phyloP scores from a whole-genome alignment of 2,888 invertebrate species.

The Drosophila pegasa region DNA sequence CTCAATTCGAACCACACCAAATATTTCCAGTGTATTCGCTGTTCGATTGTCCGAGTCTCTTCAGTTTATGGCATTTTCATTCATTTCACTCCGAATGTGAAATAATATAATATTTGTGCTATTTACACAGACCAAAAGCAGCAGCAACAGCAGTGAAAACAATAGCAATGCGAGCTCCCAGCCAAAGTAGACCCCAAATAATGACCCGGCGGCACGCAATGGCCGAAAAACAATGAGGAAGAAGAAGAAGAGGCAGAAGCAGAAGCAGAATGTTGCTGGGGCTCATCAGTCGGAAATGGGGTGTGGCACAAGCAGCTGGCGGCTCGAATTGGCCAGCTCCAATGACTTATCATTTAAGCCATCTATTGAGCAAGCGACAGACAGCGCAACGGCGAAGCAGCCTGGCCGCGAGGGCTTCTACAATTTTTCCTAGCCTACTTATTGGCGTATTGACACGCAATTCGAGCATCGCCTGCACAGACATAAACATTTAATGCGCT shows the following conservation, averaged over 20 bases:
- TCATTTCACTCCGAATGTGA: conserved; percentile 39
- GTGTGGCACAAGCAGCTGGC: conserved; percentile 30
- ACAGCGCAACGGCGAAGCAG: conserved; percentile 4
- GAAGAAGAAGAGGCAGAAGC: too few relatives aligned
- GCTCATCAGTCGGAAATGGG: conserved; percentile 20
- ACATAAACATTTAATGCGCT: conserved; percentile 61
- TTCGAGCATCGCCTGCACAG: conserved; percentile 44
- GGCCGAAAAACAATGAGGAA: conserved; percentile 22
- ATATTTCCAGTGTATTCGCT: neutral
- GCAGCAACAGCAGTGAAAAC: conserved; percentile 15
- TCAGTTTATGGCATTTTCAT: conserved; percentile 29
- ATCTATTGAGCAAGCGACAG: conserved; percentile 26
- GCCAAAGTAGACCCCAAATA: conserved; percentile 49
- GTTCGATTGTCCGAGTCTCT: conserved; percentile 45
- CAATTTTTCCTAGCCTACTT: conserved; percentile 37
- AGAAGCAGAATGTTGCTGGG: conserved; percentile 7
- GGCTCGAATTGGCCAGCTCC: conserved; percentile 41
- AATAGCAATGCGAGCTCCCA: conserved; percentile 28
- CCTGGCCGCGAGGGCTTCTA: neutral
- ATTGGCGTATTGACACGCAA: conserved; percentile 58
- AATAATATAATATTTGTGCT: conserved; percentile 67
- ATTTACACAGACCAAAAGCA: conserved; percentile 53
- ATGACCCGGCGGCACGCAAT: conserved; percentile 68
- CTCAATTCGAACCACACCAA: too few relatives aligned
- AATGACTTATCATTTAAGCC: conserved; percentile 59